Percentiles rank a stretch among this genome's conserved stretches.
Evolutionary conservation across 1,140 invertebrate genomes (phyloP).

Genomic region (Latrodectus geometricus): DNA sequence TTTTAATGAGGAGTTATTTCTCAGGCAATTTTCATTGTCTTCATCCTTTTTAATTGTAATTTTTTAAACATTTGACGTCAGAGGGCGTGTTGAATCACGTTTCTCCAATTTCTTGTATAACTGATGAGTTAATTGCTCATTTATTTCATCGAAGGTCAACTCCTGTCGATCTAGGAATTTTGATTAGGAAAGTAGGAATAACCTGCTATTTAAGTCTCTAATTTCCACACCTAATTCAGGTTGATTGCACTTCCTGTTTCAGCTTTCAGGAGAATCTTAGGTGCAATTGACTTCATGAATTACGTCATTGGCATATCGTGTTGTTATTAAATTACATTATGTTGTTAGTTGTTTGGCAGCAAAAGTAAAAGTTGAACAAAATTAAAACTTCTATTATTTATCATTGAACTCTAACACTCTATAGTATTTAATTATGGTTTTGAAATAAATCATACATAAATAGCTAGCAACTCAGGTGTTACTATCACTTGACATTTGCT

Average conservation of each 20-base stretch:
- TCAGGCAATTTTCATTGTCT: neutral
- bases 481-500: too few relatives aligned
- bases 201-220: neutral
- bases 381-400: too few relatives aligned
- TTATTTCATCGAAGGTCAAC: neutral
- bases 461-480: too few relatives aligned
- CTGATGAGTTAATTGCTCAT: conserved; percentile 1
- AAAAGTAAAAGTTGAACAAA: too few relatives aligned
- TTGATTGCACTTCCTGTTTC: neutral
- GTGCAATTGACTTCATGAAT: too few relatives aligned
- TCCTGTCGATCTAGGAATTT: neutral
- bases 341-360: too few relatives aligned
- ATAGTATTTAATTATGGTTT: too few relatives aligned
- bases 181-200: neutral
- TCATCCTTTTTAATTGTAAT: neutral
- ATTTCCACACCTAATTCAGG: conserved; percentile 1
- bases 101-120: neutral
- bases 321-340: too few relatives aligned
- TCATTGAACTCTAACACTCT: too few relatives aligned
- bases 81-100: neutral
- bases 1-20: neutral
- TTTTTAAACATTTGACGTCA: neutral
- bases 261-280: too few relatives aligned
- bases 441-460: too few relatives aligned
- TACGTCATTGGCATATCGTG: too few relatives aligned